Evolutionary conservation across 2,113 vertebrate species (phyloP).

Genomic region (Ranitomeya variabilis): DNA sequence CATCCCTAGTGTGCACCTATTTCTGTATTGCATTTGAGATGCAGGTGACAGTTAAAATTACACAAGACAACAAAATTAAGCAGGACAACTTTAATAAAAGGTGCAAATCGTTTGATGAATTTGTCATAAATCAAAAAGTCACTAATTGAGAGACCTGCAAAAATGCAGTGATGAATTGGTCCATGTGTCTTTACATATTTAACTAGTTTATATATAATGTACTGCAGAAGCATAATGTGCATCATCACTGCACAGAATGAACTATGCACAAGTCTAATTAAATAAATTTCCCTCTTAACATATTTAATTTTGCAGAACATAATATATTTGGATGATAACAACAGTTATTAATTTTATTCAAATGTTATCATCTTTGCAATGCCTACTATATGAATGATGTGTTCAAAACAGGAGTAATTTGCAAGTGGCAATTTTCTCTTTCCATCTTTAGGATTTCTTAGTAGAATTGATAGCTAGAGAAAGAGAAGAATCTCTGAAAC

Average conservation of each 20-base stretch:
- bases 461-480: slow-evolving; percentile 59
- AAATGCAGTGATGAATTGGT: too few species aligned
- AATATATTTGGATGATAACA: slow-evolving; percentile 21
- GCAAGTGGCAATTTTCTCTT: slow-evolving; percentile 21
- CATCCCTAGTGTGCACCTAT: too few species aligned
- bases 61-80: too few species aligned
- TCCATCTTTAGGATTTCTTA: slow-evolving; percentile 59
- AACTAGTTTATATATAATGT: too few species aligned
- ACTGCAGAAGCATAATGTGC: background rate
- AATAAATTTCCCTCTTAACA: background rate
- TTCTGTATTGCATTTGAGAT: too few species aligned
- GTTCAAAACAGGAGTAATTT: background rate
- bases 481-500: slow-evolving; percentile 50
- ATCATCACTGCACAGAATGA: background rate
- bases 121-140: too few species aligned
- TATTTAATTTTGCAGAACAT: background rate
- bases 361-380: background rate
- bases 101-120: too few species aligned
- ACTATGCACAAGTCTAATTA: background rate
- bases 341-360: background rate
- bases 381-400: background rate
- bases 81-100: too few species aligned
- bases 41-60: too few species aligned
- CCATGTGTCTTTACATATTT: too few species aligned
- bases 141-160: too few species aligned